phyloP scores from a whole-genome alignment of 1,140 invertebrate species.

The Bombus soroeensis region DNA sequence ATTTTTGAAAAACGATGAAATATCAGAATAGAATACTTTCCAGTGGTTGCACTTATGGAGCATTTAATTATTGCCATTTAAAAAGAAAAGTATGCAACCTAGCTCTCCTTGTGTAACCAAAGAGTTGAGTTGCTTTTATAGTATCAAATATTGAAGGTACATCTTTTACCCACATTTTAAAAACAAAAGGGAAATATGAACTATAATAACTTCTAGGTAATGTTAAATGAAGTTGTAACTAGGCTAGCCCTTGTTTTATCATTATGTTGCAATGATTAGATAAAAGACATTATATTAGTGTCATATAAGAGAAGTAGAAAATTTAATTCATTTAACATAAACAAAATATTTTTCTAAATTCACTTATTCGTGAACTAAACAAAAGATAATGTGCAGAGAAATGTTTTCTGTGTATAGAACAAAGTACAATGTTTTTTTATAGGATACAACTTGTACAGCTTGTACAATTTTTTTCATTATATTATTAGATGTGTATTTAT shows the following conservation, averaged over 20 bases:
- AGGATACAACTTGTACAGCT: slow-evolving; percentile 25
- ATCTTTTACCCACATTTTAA: slow-evolving; percentile 27
- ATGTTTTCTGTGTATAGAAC: not conserved
- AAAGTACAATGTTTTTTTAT: slow-evolving; percentile 19
- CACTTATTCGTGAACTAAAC: slow-evolving; percentile 21
- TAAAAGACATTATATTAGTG: slow-evolving; percentile 51
- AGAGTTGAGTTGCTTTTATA: slow-evolving; percentile 54
- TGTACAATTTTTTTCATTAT: not conserved
- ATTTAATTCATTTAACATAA: slow-evolving; percentile 28
- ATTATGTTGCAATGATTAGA: slow-evolving; percentile 44
- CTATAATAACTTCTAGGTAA: slow-evolving; percentile 40
- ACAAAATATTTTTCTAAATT: slow-evolving; percentile 50
- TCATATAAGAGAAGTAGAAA: slow-evolving; percentile 23
- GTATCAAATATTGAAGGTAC: slow-evolving; percentile 9
- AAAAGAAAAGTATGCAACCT: slow-evolving; percentile 53
- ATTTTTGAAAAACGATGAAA: not conserved
- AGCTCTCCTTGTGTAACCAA: slow-evolving; percentile 59
- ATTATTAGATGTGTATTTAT: not conserved
- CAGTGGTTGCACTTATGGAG: not conserved
- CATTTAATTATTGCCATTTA: slow-evolving; percentile 36
- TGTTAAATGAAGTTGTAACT: slow-evolving; percentile 37
- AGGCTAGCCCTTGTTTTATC: slow-evolving; percentile 32
- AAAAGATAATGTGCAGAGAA: slow-evolving; percentile 5
- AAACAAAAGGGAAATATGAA: slow-evolving; percentile 18
- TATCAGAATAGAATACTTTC: slow-evolving; percentile 15